Evolutionary conservation across 2,797 vertebrate genomes (phyloP).

Genomic region (Alosa sapidissima): DNA sequence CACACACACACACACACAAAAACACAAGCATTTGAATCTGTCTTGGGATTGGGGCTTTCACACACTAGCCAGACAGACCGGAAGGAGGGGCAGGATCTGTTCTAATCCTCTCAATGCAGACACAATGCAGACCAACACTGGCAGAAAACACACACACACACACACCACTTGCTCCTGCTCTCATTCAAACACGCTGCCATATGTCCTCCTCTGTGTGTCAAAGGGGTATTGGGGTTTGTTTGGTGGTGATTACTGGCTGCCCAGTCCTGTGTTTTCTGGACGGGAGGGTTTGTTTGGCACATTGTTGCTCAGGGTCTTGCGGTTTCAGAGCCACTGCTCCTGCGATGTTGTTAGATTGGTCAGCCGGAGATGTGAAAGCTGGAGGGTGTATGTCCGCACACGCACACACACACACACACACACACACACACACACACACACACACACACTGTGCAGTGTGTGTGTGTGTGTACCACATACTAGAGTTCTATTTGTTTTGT

Average conservation of each 20-base stretch:
- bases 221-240: neutral
- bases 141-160: neutral
- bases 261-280: neutral
- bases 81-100: neutral
- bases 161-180: neutral
- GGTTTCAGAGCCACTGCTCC: neutral
- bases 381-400: neutral
- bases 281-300: neutral
- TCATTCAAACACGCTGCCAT: neutral
- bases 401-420: neutral
- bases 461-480: neutral
- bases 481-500: neutral
- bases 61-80: constrained; percentile 15
- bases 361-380: neutral
- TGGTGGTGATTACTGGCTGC: neutral
- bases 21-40: neutral
- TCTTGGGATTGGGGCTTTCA: constrained; percentile 21
- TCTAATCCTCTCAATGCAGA: neutral
- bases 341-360: neutral
- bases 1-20: neutral
- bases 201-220: neutral
- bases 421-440: no score
- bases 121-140: constrained; percentile 9
- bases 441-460: neutral
- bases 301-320: neutral